phyloP scores from a whole-genome alignment of 2,113 vertebrate species.

The Petroica traversi region DNA sequence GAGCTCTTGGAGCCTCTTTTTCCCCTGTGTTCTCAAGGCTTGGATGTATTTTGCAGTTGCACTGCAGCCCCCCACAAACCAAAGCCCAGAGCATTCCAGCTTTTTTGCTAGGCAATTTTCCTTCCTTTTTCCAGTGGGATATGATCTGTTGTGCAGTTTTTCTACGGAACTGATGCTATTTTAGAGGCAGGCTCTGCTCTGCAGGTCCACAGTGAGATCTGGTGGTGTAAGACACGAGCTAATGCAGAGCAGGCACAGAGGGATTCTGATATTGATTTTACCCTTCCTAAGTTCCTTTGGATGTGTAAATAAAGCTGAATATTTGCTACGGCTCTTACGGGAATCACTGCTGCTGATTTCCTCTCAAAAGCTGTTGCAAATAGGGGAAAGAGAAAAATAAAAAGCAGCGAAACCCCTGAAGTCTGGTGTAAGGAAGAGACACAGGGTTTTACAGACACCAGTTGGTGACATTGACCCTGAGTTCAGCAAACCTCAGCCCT shows the following conservation, averaged over 20 bases:
- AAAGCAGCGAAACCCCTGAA: background rate
- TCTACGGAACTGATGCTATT: background rate
- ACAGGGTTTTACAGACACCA: background rate
- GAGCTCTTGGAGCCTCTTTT: background rate
- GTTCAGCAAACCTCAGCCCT: background rate
- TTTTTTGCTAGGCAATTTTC: background rate
- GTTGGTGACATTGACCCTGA: background rate
- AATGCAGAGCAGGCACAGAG: background rate
- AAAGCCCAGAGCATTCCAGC: background rate
- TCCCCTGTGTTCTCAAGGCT: background rate
- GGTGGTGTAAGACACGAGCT: background rate
- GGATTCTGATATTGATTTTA: slow-evolving; percentile 6
- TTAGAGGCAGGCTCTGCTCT: background rate
- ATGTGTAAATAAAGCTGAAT: background rate
- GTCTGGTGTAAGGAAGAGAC: background rate
- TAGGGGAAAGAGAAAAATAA: background rate
- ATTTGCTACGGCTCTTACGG: background rate
- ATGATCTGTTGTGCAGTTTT: background rate
- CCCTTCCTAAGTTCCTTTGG: background rate
- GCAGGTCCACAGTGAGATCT: background rate
- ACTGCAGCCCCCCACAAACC: background rate
- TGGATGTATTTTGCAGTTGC: background rate
- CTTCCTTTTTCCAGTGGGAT: background rate
- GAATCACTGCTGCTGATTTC: slow-evolving; percentile 16
- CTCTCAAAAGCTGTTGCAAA: slow-evolving; percentile 14